Evolutionary conservation across 2,797 vertebrate species (phyloP), one percentile per base, ranked within the genome.

Genomic region (Sebastes taczanowskii): DNA sequence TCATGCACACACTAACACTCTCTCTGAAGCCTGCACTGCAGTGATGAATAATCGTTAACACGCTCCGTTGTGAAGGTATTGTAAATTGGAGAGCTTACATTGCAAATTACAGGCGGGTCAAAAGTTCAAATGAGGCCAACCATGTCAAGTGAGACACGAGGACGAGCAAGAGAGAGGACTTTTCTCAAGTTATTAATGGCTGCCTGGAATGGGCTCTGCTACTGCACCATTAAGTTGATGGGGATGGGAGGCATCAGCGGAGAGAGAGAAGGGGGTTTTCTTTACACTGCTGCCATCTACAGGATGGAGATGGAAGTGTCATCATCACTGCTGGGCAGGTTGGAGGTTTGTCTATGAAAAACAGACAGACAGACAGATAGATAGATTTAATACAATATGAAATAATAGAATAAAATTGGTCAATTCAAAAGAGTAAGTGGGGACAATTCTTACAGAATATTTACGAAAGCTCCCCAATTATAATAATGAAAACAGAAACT

Each of bases 241-340:
- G 64, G n/a, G n/a, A 23, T 53, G 59, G 18, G 23, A 68, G 64
- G 25, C 3, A 23, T 66, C 8, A 5, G 2, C 6, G 11, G 2
- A 11, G 22, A 11, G 11, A 18, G 46, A 49, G 6, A 4, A 9
- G n/a, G 7, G 11, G 6, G 56, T 93, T 91, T 29, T 55, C 73
- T 88, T 83, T 91, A 82, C 66, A 73, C 86, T 93, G 90, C 91
- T 93, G 88, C 90, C 95, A 95, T 92, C 95, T 94, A 86, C 52
- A 77, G 95, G 90, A 68, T 0, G 1, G 2, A 30, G 20, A 0
- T 7, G 25, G 67, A 32, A 71, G 7, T 18, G 3, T 29, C 34
- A 6, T 32, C 6, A 20, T 11, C 2, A 14, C 9, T 34, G 49
- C 6, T 9, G 2, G 1, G 0, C 1, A 55, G 32, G 32, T 3